These are phyloP conservation scores for Neosalanx taihuensis DNA, from an alignment of 2,797 vertebrate genomes.

Conservation along the genomic window DNA sequence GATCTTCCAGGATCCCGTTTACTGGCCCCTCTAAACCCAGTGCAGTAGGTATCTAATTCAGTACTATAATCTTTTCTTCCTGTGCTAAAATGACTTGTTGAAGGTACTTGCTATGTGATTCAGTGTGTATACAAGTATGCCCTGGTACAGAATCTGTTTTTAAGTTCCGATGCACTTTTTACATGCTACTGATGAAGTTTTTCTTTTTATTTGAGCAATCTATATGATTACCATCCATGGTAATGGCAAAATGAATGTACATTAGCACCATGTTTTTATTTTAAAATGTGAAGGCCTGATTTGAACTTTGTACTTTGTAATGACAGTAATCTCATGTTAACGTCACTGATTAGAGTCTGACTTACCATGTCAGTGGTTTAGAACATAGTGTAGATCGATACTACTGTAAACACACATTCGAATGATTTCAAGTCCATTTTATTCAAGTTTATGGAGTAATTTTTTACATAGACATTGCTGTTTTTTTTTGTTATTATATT, in stretches of 20 bases:
- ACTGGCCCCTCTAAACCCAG: no score
- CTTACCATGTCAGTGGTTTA: conserved; percentile 3
- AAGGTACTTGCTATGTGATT: background rate
- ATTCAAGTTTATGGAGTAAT: conserved; percentile 7
- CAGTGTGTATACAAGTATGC: background rate
- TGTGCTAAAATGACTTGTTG: background rate
- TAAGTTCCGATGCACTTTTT: conserved; percentile 43
- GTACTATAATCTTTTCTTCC: background rate
- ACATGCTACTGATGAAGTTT: conserved; percentile 32
- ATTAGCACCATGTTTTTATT: background rate
- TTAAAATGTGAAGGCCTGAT: background rate
- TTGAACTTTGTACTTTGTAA: background rate
- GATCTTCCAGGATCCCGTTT: no score
- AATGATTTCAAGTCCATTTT: no score
- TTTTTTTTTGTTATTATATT: conserved; percentile 7
- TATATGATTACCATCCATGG: background rate
- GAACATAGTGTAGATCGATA: background rate
- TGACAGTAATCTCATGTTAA: background rate
- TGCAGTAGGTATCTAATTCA: background rate
- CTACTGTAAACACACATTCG: background rate
- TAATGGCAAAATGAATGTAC: conserved; percentile 6
- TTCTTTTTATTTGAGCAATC: conserved; percentile 5
- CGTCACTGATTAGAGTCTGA: conserved; percentile 5
- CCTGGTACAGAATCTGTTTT: background rate
- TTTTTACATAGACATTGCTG: conserved; percentile 5